Evolutionary conservation across 2,797 vertebrate genomes (phyloP), one percentile per base, ranked within the genome.

Genomic region (Sebastes elongatus): DNA sequence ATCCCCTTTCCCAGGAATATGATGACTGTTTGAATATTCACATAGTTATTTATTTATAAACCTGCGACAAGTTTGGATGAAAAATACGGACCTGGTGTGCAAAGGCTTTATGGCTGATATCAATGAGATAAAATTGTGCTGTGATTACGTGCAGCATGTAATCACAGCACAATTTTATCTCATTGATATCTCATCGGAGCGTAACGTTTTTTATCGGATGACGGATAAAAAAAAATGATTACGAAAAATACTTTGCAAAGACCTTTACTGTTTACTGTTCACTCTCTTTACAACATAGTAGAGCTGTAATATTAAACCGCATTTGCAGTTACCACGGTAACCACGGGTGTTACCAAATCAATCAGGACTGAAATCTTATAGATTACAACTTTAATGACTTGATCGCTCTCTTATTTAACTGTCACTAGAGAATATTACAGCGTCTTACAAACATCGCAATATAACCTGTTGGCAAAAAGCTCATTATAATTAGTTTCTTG

Each of bases 241-340:
- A 38, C 35, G 5, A 38, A 38, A 38, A 38, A 38, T 38, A 14
- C 35, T 38, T 38, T 38, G 35, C 35, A 38, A 38, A 38, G 35
- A 38, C 42, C 16, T 18, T 32, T 55, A 7, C 14, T 32, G 32
- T 65, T 71, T 13, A 57, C 53, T 32, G 7, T 59, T 52, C 25
- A 30, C 32, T 61, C 23, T 33, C 20, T 59, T 57, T 4, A 30
- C 28, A 60, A 32, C 1, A 1, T 49, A 4, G 32, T 1, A 49
- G 46, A 35, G 22, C 52, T 52, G 23, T 65, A 30, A 6, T 57
- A 32, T 63, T 22, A 53, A 68, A 35, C 18, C 18, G 18, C 11
- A 35, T 20, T 69, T 72, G 16, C 27, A 23, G 76, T 86, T 88
- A 42, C 62, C 33, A 78, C 1, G 20, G 66, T 25, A 69, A 86